Base-by-base conservation (phyloP, 2,113 vertebrate species). In the Salminus brasiliensis region DNA sequence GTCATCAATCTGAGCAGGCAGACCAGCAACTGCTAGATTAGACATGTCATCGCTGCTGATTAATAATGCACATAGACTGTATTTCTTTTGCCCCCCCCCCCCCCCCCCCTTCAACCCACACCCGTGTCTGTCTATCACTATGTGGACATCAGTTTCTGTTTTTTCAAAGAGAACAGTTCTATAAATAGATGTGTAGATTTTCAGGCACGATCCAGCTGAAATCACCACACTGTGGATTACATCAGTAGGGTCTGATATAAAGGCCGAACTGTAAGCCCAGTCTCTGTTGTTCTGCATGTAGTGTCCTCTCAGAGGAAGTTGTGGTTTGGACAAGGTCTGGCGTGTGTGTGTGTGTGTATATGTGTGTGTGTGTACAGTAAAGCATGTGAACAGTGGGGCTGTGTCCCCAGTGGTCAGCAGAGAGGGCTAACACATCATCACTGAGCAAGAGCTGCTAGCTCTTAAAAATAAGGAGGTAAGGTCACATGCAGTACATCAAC, bases 51-150 rank as follows among this genome's bases (percentile, higher is more conserved):
- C 60, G 5, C 68, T 74, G 76, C 41, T 74, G 72, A 79, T 85
- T 73, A 83, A 83, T 80, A 81, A 83, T 83, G 68, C 76, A 76
- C 30, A 72, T 29, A n/a, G 9, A 60, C 66, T 77, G 41, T 53
- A 53, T 59, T 71, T 70, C 59, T 45, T 49, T 75, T 32, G 39
- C 34, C n/a, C 16, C 34, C 65, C 63, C 43, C 68, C 74, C 16
- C 32, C 9, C 18, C 34, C 47, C 21, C 18, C 10, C 34, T 71
- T 69, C 52, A 67, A 70, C 18, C 32, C 52, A 10, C 71, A 25
- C 23, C 30, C 59, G 4, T 69, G 23, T 32, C 62, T 39, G 45
- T n/a, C 49, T 29, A 29, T 53, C 29, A 53, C n/a, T 45, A 43
- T 52, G 39, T 5, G 73, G 15, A 43, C 4, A 73, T 73, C 3